Evolutionary conservation across 1,140 invertebrate species (phyloP), one percentile per base, ranked within the genome.

Genomic region (Drosophila obscura): DNA sequence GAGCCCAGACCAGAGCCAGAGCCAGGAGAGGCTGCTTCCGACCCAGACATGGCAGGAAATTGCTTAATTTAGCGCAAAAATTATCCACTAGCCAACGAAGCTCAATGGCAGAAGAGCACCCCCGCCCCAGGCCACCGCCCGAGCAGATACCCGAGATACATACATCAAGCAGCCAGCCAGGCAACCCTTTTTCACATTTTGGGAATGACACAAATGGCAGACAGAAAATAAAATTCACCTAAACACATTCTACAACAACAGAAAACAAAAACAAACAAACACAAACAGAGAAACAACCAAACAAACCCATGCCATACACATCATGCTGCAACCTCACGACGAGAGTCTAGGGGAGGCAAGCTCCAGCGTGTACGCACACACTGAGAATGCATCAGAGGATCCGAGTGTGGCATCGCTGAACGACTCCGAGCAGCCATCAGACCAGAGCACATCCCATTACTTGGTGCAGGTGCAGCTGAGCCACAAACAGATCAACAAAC

Each of bases 41-140:
- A 52, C 31, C 60, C 66, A 79, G 82, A 53, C 61, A 53, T 56
- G 63, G 51, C 22, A 63, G 66, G 22, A 82, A 87, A 87, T 87
- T 87, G 82, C 78, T 87, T 87, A 87, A 87, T 87, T 87, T 87
- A 87, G 82, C 83, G 82, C 83, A 76, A 75, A 77, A 87, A 87
- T 82, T 75, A 76, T 82, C 52, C 71, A 88, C 44, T 71, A 73
- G 68, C 59, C 81, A 75, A 59, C 39, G 57, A 68, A 55, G 73
- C 61, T 44, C 51, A 59, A 35, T 57, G 43, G 66, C 63, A 19
- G 63, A 44, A 41, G 41, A 56, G 31, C 16, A 9, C 5, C 26
- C 26, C 26, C 26, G 26, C 26, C 5, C n/a, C n/a, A n/a, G n/a
- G n/a, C n/a, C n/a, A n/a, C 26, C 28, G 7, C 2, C 51, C 45